These are phyloP conservation scores for Dasypogon diadema DNA, from an alignment of 2,888 invertebrate species.

Conservation along the genomic window DNA sequence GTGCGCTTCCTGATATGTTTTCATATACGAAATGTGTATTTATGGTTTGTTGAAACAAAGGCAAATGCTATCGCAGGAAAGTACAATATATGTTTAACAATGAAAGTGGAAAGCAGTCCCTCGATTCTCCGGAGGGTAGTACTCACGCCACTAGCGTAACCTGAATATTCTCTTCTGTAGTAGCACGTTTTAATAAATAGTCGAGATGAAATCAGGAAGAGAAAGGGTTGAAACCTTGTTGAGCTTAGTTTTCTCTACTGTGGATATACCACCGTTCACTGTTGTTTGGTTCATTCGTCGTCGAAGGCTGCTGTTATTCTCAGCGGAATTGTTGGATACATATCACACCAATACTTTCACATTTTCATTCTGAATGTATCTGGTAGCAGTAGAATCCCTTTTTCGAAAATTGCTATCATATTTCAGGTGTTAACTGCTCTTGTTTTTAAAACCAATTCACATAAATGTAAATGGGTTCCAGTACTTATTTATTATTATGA, in stretches of 20 bases:
- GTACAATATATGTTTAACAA: slow-evolving; percentile 48
- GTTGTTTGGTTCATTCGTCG: slow-evolving; percentile 54
- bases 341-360: slow-evolving; percentile 17
- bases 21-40: slow-evolving; percentile 56
- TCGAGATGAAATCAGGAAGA: slow-evolving; percentile 48
- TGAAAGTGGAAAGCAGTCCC: slow-evolving; percentile 21
- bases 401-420: slow-evolving; percentile 56
- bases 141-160: background rate
- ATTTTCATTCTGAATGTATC: slow-evolving; percentile 9
- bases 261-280: background rate
- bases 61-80: slow-evolving; percentile 47
- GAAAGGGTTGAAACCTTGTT: slow-evolving; percentile 52
- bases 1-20: slow-evolving; percentile 55
- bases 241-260: slow-evolving; percentile 35
- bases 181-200: slow-evolving; percentile 48
- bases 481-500: slow-evolving; percentile 55
- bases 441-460: slow-evolving; percentile 57
- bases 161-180: slow-evolving; percentile 24
- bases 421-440: slow-evolving; percentile 58
- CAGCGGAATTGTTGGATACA: slow-evolving; percentile 52
- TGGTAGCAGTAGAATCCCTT: slow-evolving; percentile 45
- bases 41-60: slow-evolving; percentile 56
- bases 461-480: slow-evolving; percentile 53
- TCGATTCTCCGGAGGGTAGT: background rate
- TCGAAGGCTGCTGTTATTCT: slow-evolving; percentile 52